Evolutionary conservation across 1,140 invertebrate genomes (phyloP), one percentile per base, ranked within the genome.

Genomic region (Camponotus vicinus): DNA sequence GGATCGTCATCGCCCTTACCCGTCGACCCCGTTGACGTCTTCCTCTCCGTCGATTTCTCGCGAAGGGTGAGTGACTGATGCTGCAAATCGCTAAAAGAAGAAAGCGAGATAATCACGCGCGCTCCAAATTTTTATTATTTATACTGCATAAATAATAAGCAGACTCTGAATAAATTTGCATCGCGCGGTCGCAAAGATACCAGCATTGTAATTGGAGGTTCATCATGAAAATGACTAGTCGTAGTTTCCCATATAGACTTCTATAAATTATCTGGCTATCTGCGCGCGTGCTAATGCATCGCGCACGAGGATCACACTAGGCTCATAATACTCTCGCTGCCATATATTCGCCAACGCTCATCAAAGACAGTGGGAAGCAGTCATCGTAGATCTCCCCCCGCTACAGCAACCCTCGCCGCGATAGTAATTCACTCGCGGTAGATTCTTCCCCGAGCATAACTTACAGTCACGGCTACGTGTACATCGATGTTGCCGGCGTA

Each of bases 401-500:
- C 79, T 45, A 40, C 69, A 59, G 45, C 79, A 55, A 52, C 79
- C 45, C 79, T 61, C 69, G 79, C 69, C 69, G 69, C 55, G 79
- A 73, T 82, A 75, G 69, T 83, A 73, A 75, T 75, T 75, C 55
- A 75, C 55, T 80, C 78, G 49, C 69, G 27, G 69, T 11, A 49
- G 34, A 71, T 71, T 63, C 40, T 42, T 80, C 21, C 66, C 34
- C 37, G 78, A 11, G 78, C 66, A 57, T 69, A 86, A 86, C 77
- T 67, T 61, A 83, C 73, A 32, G 59, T 34, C 71, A 85, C 80
- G 82, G 79, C 77, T 67, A 69, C 71, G 82, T n/a, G 79, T 73
- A 40, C 49, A 89, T 88, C 90, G 89, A 77, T 92, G 91, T 91
- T 88, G 87, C 78, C 55, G 34, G 55, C 59, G 45, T 73, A 84